Percentiles rank a stretch among this genome's conserved stretches.
Conservation (phyloP, 2,888 invertebrate species). For the Agrochola macilenta region DNA sequence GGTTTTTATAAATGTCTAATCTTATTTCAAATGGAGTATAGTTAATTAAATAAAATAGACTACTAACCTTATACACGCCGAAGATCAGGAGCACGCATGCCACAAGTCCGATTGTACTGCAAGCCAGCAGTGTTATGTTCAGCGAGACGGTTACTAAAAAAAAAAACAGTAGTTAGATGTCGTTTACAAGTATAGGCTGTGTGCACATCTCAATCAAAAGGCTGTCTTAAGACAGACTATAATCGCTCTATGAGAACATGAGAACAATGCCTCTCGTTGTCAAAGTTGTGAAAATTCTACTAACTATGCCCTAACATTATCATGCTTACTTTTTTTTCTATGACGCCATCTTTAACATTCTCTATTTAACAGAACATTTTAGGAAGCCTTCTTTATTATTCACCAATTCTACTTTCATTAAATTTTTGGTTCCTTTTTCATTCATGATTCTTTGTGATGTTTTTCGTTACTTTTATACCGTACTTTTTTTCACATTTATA, state of each 20-base stretch:
- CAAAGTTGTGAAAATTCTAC: neutral
- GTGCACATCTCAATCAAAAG: no score
- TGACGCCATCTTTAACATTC: no score
- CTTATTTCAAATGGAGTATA: no score
- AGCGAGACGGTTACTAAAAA: constrained; percentile 94
- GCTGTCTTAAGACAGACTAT: neutral
- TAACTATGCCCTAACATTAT: no score
- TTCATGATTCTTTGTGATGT: neutral
- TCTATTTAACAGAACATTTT: neutral
- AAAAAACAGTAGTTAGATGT: constrained; percentile 46
- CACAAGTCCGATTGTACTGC: constrained; percentile 92
- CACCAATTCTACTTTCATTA: neutral
- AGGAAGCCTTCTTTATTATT: neutral
- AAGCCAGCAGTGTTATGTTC: constrained; percentile 92
- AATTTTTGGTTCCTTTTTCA: neutral
- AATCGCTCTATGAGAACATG: neutral
- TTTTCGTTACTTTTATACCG: neutral
- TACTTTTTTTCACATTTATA: neutral
- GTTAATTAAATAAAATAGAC: neutral
- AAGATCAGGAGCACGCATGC: constrained; percentile 92
- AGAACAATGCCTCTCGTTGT: neutral
- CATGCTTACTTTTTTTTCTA: no score
- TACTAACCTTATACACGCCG: constrained; percentile 93
- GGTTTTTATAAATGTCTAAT: no score
- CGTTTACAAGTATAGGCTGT: neutral